A percentile compares a stretch with the other conserved stretches of the same genome.
phyloP scores from a whole-genome alignment of 2,113 vertebrate genomes.

The Mirounga angustirostris region DNA sequence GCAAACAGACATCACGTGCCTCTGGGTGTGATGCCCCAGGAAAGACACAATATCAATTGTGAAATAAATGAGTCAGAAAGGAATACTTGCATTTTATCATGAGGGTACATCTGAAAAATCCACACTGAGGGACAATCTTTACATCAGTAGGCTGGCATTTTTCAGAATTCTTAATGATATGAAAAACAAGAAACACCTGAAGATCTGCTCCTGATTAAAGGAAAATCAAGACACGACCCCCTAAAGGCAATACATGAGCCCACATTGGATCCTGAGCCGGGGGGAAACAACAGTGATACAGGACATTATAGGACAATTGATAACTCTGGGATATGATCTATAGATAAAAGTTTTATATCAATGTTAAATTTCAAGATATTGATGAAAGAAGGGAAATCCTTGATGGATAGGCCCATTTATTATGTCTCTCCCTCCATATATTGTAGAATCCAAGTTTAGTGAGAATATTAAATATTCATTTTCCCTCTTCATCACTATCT shows the following conservation, averaged over 20 bases:
- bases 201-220: neutral
- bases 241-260: neutral
- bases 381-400: neutral
- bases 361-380: neutral
- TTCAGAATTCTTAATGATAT: neutral
- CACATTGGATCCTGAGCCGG: neutral
- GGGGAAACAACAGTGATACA: neutral
- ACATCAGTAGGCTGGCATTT: neutral
- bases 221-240: neutral
- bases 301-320: neutral
- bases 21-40: neutral
- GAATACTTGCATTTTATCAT: neutral
- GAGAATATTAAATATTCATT: neutral
- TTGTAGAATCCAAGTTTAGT: conserved; percentile 9
- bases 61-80: neutral
- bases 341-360: neutral
- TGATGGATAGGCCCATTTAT: neutral
- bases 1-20: neutral
- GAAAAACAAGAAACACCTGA: neutral
- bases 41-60: neutral
- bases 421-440: neutral
- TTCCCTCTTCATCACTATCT: neutral
- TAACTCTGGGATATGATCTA: neutral
- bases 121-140: neutral
- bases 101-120: neutral